Conservation (phyloP, 2,888 invertebrate genomes). For the Cenopis cana region DNA sequence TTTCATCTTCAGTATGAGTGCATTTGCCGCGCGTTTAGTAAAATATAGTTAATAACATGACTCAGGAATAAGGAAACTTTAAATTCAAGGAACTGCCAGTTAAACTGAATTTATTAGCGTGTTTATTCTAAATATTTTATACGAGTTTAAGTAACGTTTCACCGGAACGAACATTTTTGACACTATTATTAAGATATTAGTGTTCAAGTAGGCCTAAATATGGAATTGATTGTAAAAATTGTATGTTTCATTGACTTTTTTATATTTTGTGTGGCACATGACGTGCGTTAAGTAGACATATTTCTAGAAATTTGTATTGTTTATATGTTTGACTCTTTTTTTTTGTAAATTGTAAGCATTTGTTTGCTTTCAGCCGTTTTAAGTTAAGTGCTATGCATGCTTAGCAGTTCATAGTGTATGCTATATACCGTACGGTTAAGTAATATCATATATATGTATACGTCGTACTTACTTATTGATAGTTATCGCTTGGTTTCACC, state of each 20-base stretch:
- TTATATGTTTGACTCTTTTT: constrained; percentile 60
- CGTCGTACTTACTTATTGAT: constrained; percentile 83
- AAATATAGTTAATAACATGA: too few species aligned
- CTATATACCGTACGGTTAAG: constrained; percentile 74
- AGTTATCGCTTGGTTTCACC: constrained; percentile 72
- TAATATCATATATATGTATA: constrained; percentile 75
- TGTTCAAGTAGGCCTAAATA: constrained; percentile 42
- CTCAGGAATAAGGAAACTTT: too few species aligned
- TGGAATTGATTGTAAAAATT: constrained; percentile 51
- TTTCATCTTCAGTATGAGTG: too few species aligned
- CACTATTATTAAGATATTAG: constrained; percentile 38
- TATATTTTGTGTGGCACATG: constrained; percentile 37
- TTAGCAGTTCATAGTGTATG: constrained; percentile 83
- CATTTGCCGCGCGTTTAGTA: too few species aligned
- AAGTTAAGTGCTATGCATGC: constrained; percentile 81
- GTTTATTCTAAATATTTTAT: neutral
- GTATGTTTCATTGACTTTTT: constrained; percentile 32
- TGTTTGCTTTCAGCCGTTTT: constrained; percentile 81
- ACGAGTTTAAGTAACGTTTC: neutral
- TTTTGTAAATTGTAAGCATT: constrained; percentile 85
- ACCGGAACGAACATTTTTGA: constrained; percentile 30
- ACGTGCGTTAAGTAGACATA: constrained; percentile 53
- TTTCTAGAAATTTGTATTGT: constrained; percentile 56
- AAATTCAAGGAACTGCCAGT: neutral
- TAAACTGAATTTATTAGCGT: neutral